Percentiles rank a stretch among this genome's conserved stretches.
Conservation (phyloP, 1,140 invertebrate species). For the Heliothis virescens region DNA sequence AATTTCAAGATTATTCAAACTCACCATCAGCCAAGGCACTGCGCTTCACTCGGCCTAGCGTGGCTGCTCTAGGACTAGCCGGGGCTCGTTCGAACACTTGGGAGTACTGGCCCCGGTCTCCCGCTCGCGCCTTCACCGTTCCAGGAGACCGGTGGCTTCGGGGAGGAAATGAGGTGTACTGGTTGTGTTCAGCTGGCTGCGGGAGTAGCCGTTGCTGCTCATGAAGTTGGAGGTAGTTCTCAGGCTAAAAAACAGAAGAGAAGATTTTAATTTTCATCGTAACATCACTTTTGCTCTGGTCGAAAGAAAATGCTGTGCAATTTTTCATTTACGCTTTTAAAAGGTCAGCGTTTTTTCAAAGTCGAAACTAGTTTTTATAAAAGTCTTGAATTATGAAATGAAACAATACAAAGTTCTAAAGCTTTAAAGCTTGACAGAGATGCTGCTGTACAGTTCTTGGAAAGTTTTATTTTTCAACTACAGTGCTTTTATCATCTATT, state of each 20-base stretch:
- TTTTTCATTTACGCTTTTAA: too few species aligned
- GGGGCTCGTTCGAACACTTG: slow-evolving; percentile 83
- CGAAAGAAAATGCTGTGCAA: background rate
- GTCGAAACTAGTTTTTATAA: background rate
- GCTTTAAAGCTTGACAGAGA: background rate
- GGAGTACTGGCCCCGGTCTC: slow-evolving; percentile 79
- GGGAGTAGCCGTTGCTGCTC: slow-evolving; percentile 82
- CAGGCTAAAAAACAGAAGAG: slow-evolving; percentile 67
- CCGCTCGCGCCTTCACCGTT: slow-evolving; percentile 74
- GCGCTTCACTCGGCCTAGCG: slow-evolving; percentile 78
- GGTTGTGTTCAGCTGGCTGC: slow-evolving; percentile 77
- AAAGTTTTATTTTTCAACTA: background rate
- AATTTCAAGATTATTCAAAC: slow-evolving; percentile 3
- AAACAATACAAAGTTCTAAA: background rate
- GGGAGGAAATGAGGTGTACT: slow-evolving; percentile 82
- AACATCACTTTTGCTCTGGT: background rate
- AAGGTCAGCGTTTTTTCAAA: background rate
- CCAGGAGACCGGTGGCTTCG: slow-evolving; percentile 69
- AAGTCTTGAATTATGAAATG: background rate
- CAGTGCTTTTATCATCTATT: background rate
- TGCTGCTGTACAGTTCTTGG: background rate
- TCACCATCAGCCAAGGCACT: slow-evolving; percentile 75
- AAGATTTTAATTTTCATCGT: background rate
- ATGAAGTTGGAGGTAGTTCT: slow-evolving; percentile 84
- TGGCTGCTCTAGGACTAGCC: slow-evolving; percentile 75